Conservation (phyloP, 2,797 vertebrate genomes). For the Setipinna tenuifilis region DNA sequence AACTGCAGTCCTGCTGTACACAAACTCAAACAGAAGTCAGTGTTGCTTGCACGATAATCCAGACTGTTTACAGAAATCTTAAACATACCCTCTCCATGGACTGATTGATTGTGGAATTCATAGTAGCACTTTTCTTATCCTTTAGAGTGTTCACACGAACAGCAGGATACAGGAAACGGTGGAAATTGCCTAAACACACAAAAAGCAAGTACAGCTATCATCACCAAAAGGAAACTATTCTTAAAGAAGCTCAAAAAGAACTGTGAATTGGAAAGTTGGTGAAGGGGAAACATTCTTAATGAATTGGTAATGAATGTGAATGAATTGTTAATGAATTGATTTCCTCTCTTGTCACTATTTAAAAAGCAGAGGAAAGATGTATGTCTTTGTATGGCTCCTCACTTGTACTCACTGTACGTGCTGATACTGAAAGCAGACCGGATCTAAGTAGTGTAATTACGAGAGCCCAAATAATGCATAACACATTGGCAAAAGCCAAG, state of each 20-base stretch:
- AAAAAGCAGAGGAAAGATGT: neutral
- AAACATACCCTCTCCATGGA: neutral
- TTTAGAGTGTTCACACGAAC: neutral
- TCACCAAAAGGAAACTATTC: neutral
- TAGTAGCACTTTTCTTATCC: neutral
- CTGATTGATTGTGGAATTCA: neutral
- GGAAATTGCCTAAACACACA: slow-evolving; percentile 4
- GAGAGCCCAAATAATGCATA: neutral
- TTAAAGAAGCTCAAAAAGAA: no score
- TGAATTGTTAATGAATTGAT: neutral
- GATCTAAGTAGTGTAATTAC: neutral
- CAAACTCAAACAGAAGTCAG: slow-evolving; percentile 9
- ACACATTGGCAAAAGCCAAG: neutral
- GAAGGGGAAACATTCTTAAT: neutral
- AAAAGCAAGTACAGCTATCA: neutral
- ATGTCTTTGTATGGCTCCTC: neutral
- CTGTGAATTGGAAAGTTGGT: neutral
- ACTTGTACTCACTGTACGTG: neutral
- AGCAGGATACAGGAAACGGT: neutral
- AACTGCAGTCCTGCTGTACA: neutral
- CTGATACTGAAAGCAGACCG: neutral
- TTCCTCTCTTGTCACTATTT: neutral
- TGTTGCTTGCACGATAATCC: slow-evolving; percentile 15
- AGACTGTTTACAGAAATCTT: neutral
- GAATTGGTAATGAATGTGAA: neutral